Evolutionary conservation across 1,140 invertebrate species (phyloP).

Genomic region (Solen grandis): DNA sequence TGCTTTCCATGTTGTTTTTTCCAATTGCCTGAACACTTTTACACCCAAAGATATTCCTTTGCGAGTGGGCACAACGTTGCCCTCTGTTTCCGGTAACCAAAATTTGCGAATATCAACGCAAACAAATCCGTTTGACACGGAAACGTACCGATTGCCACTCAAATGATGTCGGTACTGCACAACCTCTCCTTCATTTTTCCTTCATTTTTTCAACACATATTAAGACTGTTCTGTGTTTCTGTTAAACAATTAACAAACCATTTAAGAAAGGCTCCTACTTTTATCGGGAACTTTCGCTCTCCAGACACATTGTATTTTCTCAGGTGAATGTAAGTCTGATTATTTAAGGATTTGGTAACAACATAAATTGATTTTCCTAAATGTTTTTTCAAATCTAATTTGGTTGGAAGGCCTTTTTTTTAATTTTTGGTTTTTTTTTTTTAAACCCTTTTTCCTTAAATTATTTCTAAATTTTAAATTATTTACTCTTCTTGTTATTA

Average conservation of each 20-base stretch:
- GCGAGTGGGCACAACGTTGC: not conserved
- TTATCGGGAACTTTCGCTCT: slow-evolving; percentile 1
- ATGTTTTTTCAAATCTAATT: not conserved
- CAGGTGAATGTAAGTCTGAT: not conserved
- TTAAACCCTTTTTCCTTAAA: no score
- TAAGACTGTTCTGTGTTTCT: not conserved
- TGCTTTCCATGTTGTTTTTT: not conserved
- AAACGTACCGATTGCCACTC: slow-evolving; percentile 1
- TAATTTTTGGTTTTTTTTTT: slow-evolving; percentile 1
- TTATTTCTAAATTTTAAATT: no score
- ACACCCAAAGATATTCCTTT: not conserved
- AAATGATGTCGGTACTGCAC: not conserved
- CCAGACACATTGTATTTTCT: not conserved
- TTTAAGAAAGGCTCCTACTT: not conserved
- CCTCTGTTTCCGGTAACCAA: not conserved
- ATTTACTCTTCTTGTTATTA: no score
- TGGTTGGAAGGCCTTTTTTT: not conserved
- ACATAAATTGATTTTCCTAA: not conserved
- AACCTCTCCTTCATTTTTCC: no score
- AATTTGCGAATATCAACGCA: slow-evolving; percentile 1
- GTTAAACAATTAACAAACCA: not conserved
- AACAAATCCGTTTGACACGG: not conserved
- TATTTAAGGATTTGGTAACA: not conserved
- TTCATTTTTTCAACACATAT: not conserved
- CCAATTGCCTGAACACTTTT: not conserved